Evolutionary conservation across 2,888 invertebrate genomes (phyloP).

Genomic region (Colostygia pectinataria): DNA sequence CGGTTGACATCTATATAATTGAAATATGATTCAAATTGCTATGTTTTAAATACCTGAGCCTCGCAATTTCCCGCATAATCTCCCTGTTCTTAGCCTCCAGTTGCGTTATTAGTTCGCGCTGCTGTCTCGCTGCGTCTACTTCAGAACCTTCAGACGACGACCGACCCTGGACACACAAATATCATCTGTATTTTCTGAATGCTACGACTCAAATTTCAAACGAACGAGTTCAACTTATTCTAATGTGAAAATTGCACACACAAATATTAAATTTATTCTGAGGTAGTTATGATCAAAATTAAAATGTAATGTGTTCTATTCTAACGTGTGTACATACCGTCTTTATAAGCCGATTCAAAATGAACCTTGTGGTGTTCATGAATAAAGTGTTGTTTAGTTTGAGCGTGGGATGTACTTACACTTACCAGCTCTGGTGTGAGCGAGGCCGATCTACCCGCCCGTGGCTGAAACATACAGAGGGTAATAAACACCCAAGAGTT

Average conservation of each 20-base stretch:
- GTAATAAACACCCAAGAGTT: background rate
- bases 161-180: constrained; percentile 59
- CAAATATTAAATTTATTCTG: too few species aligned
- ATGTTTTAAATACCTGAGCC: constrained; percentile 89
- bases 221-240: too few species aligned
- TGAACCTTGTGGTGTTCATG: too few species aligned
- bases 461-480: constrained; percentile 67
- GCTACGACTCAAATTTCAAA: background rate
- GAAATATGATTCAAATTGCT: too few species aligned
- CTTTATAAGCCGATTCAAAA: too few species aligned
- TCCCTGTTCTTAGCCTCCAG: constrained; percentile 97
- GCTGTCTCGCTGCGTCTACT: constrained; percentile 94
- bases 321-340: too few species aligned
- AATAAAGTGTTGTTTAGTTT: background rate
- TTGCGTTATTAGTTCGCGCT: constrained; percentile 95
- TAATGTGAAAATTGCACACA: too few species aligned
- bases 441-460: constrained; percentile 84
- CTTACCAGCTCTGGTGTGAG: constrained; percentile 85
- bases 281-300: background rate
- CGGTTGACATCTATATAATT: too few species aligned
- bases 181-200: too few species aligned
- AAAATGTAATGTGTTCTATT: too few species aligned
- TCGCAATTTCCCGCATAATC: constrained; percentile 97
- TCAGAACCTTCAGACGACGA: constrained; percentile 88
- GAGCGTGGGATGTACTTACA: constrained; percentile 22